These are phyloP conservation scores for Nipponacmea schrenckii DNA, from an alignment of 2,888 invertebrate genomes.

Conservation along the genomic window DNA sequence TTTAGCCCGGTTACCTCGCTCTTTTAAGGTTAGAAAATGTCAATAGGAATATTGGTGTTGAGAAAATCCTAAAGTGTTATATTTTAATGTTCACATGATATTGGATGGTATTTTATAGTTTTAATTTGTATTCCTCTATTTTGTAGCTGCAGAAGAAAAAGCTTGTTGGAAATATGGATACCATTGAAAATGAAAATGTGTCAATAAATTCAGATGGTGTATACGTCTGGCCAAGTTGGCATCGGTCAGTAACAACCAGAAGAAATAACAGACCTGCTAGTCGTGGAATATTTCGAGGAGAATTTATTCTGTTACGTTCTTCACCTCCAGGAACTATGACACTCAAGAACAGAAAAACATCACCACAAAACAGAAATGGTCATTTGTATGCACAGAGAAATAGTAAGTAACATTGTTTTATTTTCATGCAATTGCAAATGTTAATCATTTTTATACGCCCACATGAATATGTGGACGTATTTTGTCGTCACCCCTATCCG, in stretches of 20 bases:
- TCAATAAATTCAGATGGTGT: background rate
- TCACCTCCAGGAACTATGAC: conserved; percentile 23
- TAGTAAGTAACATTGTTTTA: conserved; percentile 30
- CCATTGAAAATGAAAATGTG: background rate
- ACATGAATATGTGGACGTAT: background rate
- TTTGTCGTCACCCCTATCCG: too few species aligned
- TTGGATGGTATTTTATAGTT: too few species aligned
- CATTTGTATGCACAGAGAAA: conserved; percentile 34
- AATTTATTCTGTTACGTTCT: conserved; percentile 32
- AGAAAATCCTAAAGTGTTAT: too few species aligned
- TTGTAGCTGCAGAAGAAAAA: background rate
- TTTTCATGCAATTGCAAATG: too few species aligned
- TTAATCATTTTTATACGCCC: background rate
- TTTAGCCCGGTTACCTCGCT: too few species aligned
- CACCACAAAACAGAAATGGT: conserved; percentile 19
- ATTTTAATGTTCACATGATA: too few species aligned
- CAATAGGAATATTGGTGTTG: too few species aligned
- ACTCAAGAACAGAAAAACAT: conserved; percentile 14
- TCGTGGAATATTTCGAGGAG: conserved; percentile 32
- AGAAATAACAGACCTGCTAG: conserved; percentile 16
- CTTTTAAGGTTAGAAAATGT: too few species aligned
- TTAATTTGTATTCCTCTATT: background rate
- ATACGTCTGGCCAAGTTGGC: conserved; percentile 28
- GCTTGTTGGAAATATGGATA: conserved; percentile 3
- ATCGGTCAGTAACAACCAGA: conserved; percentile 22